Base-by-base conservation (phyloP, 2,113 vertebrate species). In the Lates calcarifer region DNA sequence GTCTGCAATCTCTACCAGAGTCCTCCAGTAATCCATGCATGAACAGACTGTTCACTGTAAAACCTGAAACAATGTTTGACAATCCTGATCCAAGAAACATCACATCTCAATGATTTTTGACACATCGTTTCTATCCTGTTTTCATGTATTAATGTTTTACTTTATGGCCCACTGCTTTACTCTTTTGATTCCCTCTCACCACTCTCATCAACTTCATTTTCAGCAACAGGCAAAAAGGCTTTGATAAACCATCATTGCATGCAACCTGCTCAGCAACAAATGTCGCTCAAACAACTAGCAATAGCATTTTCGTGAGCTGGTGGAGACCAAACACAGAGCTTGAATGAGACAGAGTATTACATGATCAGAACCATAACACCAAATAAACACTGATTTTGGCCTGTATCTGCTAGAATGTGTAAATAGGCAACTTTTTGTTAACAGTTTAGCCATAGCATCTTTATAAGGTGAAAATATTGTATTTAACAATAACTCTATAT, bases 1-100 rank as follows among this genome's bases (percentile, higher is more conserved):
- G 80, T 62, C 73, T 82, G 72, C 29, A 35, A 28, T 70, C 53
- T 76, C 76, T 72, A n/a, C 41, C 49, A 58, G 17, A 22, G 43
- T 60, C 47, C n/a, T 74, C 58, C 49, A 69, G 62, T 51, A 71
- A 68, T 74, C 28, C 49, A 43, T 71, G 66, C 64, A 75, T 37
- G 26, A 84, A 47, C 76, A 58, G 41, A 15, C 55, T 74, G 53
- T 33, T 79, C 77, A 15, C 60, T 60, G 20, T 43, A 41, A 57
- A 65, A 33, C 56, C 5, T 5, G 37, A 73, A 65, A 81, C 47
- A 35, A 6, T 68, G 68, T 81, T 35, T 74, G 31, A 81, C 60
- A 26, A 6, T 71, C 20, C 41, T 20, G 69, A 65, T 60, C 64
- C 65, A 17, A 61, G 43, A 70, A 55, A 70, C 22, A 49, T 74